Base-by-base conservation (phyloP, 53 echinoderm and acorn worm genomes). In the Astropecten irregularis region DNA sequence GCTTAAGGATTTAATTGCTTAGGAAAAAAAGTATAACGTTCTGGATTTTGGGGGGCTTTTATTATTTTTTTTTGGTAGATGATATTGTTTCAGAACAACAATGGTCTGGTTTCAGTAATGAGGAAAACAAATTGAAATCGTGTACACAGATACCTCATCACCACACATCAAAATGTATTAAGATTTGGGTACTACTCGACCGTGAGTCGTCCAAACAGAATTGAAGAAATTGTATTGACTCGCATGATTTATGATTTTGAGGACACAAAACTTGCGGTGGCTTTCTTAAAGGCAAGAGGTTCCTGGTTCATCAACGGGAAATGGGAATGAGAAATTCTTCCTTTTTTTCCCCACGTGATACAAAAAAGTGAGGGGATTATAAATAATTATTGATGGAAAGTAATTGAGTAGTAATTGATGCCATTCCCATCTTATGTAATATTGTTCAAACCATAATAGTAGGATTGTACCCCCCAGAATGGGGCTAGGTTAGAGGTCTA, bases 181-280 rank as follows among this genome's bases (percentile, higher is more conserved):
- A 46, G 8, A 46, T 46, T 46, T 9, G 8, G 8, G 47, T 46
- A 46, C 8, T 14, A 9, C 14, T 46, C 8, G 14, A 46, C 8
- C 47, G 14, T 46, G 47, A 46, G 8, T 8, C 14, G 14, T 9
- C 8, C 14, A 9, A 9, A 46, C 14, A 46, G 14, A 46, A 4
- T 32, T 6, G 21, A 19, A 1, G 13, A 8, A 16, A 40, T 10
- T 13, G 1, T 11, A 74, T 2, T 32, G 20, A 74, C 3, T 57
- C 21, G 18, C 27, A 39, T 44, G 26, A 46, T 46, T 9, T 22
- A 23, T 22, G 31, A 6, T 79, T 79, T 79, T 47, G 47, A 79
- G 61, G 79, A 48, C 62, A 62, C 79, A 79, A 79, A 47, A 30
- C 63, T 46, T 60, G 60, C 79, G 47, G 48, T 62, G 60, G 32